Percentiles rank a stretch among this genome's conserved stretches.
These are phyloP conservation scores for Sakesphorus luctuosus DNA, from an alignment of 2,113 vertebrate species.

Conservation along the genomic window DNA sequence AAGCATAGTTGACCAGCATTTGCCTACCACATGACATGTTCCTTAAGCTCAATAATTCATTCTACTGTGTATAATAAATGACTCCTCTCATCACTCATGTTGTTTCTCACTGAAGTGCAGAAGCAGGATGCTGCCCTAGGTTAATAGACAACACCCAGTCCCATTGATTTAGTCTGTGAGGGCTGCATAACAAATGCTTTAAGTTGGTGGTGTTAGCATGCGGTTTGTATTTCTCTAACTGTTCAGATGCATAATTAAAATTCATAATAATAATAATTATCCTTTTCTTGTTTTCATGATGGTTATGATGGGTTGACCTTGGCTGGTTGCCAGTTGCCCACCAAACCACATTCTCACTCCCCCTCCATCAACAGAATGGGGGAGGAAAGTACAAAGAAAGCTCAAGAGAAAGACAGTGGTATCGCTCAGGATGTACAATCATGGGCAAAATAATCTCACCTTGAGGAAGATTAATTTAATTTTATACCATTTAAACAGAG, in stretches of 20 bases:
- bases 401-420: neutral
- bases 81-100: constrained; percentile 33
- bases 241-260: neutral
- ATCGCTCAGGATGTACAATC: neutral
- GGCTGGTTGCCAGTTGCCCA: neutral
- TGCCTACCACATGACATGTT: neutral
- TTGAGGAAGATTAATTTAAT: neutral
- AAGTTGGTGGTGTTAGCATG: neutral
- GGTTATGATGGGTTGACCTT: neutral
- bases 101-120: constrained; percentile 49
- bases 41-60: constrained; percentile 45
- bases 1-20: constrained; percentile 24
- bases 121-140: constrained; percentile 16
- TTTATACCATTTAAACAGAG: neutral
- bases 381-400: neutral
- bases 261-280: neutral
- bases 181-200: constrained; percentile 24
- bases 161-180: constrained; percentile 31
- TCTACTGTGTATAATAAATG: constrained; percentile 42
- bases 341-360: neutral
- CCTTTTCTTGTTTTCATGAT: neutral
- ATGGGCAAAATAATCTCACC: neutral
- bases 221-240: neutral
- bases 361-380: neutral
- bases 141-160: constrained; percentile 33